Percentiles rank a stretch among this genome's conserved stretches.
Evolutionary conservation across 2,888 invertebrate species (phyloP).

Genomic region (Panzeria rudis): DNA sequence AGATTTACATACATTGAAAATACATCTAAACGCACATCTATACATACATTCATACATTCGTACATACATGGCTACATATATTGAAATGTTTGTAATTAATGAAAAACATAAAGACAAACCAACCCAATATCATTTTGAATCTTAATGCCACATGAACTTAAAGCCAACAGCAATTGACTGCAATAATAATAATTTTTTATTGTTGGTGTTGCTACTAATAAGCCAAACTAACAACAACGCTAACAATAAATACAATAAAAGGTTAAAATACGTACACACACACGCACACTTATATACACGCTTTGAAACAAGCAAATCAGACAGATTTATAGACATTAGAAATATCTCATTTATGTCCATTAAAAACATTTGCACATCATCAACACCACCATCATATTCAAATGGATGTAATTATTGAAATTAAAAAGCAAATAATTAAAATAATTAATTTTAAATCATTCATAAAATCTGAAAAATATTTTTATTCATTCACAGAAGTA

Average conservation of each 20-base stretch:
- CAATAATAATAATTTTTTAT: conserved; percentile 15
- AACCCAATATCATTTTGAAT: conserved; percentile 64
- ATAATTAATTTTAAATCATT: conserved; percentile 1
- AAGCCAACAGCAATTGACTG: conserved; percentile 54
- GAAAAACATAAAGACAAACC: conserved; percentile 39
- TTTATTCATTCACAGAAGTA: background rate
- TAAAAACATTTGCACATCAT: conserved; percentile 45
- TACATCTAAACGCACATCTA: conserved; percentile 28
- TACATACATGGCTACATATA: conserved; percentile 9
- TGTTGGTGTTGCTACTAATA: conserved; percentile 42
- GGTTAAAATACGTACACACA: conserved; percentile 13
- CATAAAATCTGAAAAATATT: background rate
- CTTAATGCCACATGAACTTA: conserved; percentile 54
- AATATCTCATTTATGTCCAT: conserved; percentile 39
- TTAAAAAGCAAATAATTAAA: conserved; percentile 1
- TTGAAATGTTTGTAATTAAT: conserved; percentile 29
- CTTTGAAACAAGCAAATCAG: background rate
- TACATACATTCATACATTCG: background rate
- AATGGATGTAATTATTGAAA: conserved; percentile 2
- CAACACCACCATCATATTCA: conserved; percentile 10
- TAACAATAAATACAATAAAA: conserved; percentile 47
- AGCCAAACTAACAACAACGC: conserved; percentile 28
- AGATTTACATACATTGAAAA: conserved; percentile 24
- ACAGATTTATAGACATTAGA: conserved; percentile 16
- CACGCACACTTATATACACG: background rate